A percentile compares a stretch with the other conserved stretches of the same genome.
Conservation (phyloP, 1,140 invertebrate species). For the Lutraria rhynchaena region DNA sequence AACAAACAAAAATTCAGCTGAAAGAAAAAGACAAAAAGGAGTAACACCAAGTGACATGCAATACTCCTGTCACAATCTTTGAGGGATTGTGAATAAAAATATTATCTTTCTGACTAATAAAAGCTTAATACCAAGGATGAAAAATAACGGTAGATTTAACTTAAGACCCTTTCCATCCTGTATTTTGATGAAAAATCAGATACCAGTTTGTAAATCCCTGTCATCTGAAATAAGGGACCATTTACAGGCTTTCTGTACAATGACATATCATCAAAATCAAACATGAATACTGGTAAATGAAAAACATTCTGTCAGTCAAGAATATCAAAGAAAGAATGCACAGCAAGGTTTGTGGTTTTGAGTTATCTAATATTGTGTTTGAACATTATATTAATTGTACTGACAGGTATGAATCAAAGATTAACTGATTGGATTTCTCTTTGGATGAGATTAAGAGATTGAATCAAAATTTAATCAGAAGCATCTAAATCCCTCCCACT, state of each 20-base stretch:
- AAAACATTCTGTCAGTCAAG: too few relatives aligned
- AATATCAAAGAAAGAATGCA: too few relatives aligned
- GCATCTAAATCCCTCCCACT: too few relatives aligned
- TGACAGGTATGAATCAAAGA: too few relatives aligned
- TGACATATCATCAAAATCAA: conserved; percentile 21
- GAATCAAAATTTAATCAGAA: too few relatives aligned
- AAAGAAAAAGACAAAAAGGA: background rate
- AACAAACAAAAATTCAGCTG: conserved; percentile 14
- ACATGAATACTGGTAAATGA: too few relatives aligned
- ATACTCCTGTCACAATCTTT: conserved; percentile 25
- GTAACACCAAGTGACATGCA: conserved; percentile 4
- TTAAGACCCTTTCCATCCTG: conserved; percentile 13
- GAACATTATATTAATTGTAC: too few relatives aligned
- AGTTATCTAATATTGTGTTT: too few relatives aligned
- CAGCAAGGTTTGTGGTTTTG: too few relatives aligned
- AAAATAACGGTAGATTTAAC: conserved; percentile 44
- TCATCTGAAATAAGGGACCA: conserved; percentile 5
- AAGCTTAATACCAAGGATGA: conserved; percentile 9
- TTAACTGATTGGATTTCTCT: too few relatives aligned
- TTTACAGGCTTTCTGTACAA: conserved; percentile 2
- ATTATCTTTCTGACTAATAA: conserved; percentile 24
- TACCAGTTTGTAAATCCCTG: conserved; percentile 8
- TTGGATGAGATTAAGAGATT: too few relatives aligned
- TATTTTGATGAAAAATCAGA: conserved; percentile 11
- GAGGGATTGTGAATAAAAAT: conserved; percentile 21